Percentiles rank a stretch among this genome's conserved stretches.
phyloP scores from a whole-genome alignment of 2,797 vertebrate species.

The Cygnus olor region DNA sequence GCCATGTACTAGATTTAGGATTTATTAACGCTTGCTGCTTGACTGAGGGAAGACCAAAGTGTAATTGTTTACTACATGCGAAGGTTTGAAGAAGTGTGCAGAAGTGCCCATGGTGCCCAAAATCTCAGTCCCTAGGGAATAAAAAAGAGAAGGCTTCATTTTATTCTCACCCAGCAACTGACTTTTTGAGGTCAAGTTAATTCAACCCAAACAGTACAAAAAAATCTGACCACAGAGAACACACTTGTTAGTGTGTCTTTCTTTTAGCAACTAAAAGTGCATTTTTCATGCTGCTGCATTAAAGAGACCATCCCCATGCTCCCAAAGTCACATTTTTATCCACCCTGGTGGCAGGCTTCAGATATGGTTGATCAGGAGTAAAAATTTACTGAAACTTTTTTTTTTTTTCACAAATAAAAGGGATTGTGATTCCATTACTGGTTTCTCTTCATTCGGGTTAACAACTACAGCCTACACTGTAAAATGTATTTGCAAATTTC shows the following conservation, averaged over 20 bases:
- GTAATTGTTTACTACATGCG: background rate
- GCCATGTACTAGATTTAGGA: background rate
- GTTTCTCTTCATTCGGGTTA: background rate
- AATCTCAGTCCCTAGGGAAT: background rate
- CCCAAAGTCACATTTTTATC: background rate
- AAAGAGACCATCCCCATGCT: background rate
- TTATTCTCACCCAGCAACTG: background rate
- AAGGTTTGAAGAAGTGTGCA: background rate
- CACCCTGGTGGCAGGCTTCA: background rate
- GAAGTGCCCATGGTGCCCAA: background rate
- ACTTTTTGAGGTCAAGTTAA: background rate
- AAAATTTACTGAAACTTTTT: background rate
- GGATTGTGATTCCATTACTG: background rate
- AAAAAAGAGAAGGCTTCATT: background rate
- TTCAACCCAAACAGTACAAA: background rate
- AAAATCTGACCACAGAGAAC: background rate
- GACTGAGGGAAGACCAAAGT: background rate
- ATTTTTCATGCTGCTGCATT: background rate
- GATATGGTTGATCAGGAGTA: background rate
- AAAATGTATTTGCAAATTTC: slow-evolving; percentile 2
- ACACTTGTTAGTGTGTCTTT: background rate
- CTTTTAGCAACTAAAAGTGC: background rate
- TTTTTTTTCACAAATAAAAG: background rate
- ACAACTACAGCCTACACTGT: background rate
- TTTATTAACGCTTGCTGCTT: background rate